Percentiles rank a stretch among this genome's conserved stretches.
Conservation (phyloP, 2,888 invertebrate species). For the Xestia ashworthii region DNA sequence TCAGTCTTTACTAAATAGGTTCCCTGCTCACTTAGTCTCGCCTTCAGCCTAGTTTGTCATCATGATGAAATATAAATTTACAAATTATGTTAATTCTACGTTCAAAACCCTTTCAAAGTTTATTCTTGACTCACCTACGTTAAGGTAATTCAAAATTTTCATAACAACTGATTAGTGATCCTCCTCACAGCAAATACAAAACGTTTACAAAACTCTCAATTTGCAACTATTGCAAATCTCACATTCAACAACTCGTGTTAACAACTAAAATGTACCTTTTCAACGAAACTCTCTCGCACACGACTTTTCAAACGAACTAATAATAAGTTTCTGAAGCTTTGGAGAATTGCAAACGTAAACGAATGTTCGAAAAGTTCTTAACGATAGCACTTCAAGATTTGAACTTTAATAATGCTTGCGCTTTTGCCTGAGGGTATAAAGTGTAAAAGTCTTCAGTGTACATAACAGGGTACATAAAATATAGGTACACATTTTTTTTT, state of each 20-base stretch:
- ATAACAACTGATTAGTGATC: neutral
- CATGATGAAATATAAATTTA: no score
- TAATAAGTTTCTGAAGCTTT: neutral
- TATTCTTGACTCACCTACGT: neutral
- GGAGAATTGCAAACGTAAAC: neutral
- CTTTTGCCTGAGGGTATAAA: neutral
- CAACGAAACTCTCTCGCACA: neutral
- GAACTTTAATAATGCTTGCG: conserved; percentile 20
- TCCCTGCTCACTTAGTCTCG: no score
- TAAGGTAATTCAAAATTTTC: neutral
- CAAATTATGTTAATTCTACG: no score
- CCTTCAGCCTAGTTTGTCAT: no score
- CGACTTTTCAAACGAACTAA: conserved; percentile 6
- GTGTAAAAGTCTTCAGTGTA: no score
- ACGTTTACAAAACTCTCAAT: neutral
- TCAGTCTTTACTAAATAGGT: no score
- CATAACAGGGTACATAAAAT: no score
- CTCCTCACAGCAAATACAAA: no score
- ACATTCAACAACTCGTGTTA: neutral
- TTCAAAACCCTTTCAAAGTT: neutral
- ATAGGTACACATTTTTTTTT: no score
- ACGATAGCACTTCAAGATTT: conserved; percentile 24
- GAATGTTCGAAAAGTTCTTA: conserved; percentile 13
- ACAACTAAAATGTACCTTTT: neutral
- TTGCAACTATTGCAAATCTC: neutral